Percentiles rank a stretch among this genome's conserved stretches.
Evolutionary conservation across 2,113 vertebrate species (phyloP).

Genomic region (Struthio camelus): DNA sequence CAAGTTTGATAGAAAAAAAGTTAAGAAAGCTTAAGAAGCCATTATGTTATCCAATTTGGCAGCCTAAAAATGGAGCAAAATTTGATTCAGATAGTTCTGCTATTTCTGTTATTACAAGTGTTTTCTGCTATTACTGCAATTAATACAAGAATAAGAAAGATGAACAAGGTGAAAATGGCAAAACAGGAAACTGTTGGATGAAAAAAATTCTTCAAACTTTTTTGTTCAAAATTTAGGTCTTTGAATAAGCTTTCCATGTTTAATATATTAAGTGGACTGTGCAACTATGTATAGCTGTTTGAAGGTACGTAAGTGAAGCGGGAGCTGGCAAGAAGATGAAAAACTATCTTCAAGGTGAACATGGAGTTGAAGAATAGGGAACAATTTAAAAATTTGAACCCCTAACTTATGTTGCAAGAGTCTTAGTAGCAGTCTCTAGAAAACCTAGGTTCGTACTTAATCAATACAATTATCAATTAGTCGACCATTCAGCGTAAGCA

Average conservation of each 20-base stretch:
- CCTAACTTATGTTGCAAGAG: not conserved
- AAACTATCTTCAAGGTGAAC: not conserved
- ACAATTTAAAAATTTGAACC: not conserved
- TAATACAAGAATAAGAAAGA: constrained; percentile 36
- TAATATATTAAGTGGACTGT: not conserved
- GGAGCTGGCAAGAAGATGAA: not conserved
- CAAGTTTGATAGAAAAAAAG: not conserved
- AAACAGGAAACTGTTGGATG: not conserved
- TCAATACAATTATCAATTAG: not conserved
- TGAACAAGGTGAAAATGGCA: not conserved
- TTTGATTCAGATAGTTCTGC: constrained; percentile 22
- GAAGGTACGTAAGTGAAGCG: not conserved
- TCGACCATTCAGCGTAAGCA: not conserved
- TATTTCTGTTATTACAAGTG: not conserved
- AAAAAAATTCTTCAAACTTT: not conserved
- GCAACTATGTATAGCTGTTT: not conserved
- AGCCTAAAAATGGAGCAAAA: not conserved
- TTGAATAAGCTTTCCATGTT: not conserved
- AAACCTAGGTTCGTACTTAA: not conserved
- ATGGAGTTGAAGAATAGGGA: not conserved
- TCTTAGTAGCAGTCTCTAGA: not conserved
- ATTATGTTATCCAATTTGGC: not conserved
- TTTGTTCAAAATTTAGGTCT: not conserved
- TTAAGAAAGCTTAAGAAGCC: not conserved
- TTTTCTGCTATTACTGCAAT: not conserved